Percentiles rank a stretch among this genome's conserved stretches.
phyloP scores from a whole-genome alignment of 2,113 vertebrate genomes.

The Empidonax traillii region DNA sequence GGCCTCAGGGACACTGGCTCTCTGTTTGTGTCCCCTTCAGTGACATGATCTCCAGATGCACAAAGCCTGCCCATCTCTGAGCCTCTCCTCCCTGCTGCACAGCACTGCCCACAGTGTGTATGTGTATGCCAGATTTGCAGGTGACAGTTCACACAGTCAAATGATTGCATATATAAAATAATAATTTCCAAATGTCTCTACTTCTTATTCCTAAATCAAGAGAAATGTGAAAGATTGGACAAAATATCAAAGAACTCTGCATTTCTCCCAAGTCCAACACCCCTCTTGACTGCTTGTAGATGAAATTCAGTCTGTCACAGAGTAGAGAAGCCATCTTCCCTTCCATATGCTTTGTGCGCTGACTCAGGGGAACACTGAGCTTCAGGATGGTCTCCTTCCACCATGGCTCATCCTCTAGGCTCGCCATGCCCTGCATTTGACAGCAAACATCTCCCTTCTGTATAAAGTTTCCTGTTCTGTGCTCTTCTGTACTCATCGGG shows the following conservation, averaged over 20 bases:
- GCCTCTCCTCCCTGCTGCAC: background rate
- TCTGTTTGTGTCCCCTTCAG: background rate
- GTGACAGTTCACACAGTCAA: background rate
- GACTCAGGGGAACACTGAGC: background rate
- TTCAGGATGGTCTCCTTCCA: background rate
- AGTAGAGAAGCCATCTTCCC: background rate
- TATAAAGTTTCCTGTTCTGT: background rate
- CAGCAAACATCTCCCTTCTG: background rate
- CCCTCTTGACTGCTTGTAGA: background rate
- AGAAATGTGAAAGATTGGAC: background rate
- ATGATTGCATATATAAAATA: background rate
- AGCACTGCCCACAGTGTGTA: background rate
- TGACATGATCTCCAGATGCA: background rate
- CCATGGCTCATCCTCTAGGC: background rate
- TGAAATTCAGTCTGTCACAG: background rate
- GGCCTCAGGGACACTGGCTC: background rate
- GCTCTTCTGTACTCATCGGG: background rate
- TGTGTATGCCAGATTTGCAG: rapidly evolving
- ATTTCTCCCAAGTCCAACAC: background rate
- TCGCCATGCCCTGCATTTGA: background rate
- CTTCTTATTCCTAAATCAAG: background rate
- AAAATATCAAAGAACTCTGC: background rate
- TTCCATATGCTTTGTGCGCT: background rate
- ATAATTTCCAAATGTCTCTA: background rate
- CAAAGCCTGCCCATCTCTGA: background rate